Conservation (phyloP, 2,113 vertebrate species). For the Leuciscus idus region DNA sequence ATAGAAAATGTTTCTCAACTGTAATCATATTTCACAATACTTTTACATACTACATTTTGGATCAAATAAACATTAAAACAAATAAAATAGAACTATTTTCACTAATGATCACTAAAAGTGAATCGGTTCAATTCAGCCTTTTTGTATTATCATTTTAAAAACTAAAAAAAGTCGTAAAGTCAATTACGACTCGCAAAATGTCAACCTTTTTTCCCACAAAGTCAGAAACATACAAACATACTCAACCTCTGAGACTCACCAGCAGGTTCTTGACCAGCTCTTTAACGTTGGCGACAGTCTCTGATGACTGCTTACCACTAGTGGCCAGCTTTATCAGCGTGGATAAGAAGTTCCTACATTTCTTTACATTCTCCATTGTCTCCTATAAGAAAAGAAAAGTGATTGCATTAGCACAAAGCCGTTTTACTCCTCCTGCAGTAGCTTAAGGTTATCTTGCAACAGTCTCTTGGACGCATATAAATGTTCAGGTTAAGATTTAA, state of each 20-base stretch:
- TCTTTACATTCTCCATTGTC: constrained; percentile 98
- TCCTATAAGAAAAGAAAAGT: constrained; percentile 76
- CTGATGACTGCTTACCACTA: constrained; percentile 90
- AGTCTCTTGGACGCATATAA: background rate
- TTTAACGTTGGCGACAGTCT: constrained; percentile 92
- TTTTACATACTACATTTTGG: background rate
- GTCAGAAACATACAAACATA: background rate
- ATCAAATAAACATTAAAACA: background rate
- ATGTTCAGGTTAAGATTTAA: background rate
- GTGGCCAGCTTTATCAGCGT: constrained; percentile 97
- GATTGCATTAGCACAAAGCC: background rate
- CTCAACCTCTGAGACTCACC: constrained; percentile 76
- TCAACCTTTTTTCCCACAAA: background rate
- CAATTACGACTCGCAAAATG: background rate
- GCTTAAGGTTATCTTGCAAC: background rate
- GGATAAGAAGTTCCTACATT: constrained; percentile 97
- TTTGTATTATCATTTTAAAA: background rate
- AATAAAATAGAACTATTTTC: background rate
- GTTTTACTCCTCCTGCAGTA: background rate
- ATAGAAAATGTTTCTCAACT: background rate
- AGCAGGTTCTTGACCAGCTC: constrained; percentile 92
- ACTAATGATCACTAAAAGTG: background rate
- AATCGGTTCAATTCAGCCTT: background rate
- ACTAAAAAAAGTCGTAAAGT: background rate
- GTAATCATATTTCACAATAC: background rate